A percentile compares a stretch with the other conserved stretches of the same genome.
Conservation (phyloP, 2,113 vertebrate genomes). For the Cyphomyrus plagiostoma region DNA sequence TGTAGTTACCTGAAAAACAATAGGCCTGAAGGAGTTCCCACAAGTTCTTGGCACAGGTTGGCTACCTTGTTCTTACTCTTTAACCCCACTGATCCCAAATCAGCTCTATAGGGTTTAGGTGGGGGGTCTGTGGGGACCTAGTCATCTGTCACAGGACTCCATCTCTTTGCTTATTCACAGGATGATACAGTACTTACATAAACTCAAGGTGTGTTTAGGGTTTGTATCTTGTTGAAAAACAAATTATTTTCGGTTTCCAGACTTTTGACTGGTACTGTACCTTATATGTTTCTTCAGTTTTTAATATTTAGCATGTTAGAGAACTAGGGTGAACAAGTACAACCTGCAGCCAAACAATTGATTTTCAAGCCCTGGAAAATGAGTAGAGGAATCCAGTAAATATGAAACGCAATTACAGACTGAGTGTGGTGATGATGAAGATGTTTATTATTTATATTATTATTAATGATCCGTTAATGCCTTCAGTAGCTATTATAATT, state of each 20-base stretch:
- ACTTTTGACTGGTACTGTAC: not conserved
- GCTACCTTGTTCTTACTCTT: not conserved
- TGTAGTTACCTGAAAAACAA: not conserved
- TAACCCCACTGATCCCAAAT: not conserved
- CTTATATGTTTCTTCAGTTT: not conserved
- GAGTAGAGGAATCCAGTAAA: not conserved
- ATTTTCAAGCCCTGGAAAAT: not conserved
- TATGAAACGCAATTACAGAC: not conserved
- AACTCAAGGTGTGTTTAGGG: not conserved
- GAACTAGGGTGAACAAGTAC: not conserved
- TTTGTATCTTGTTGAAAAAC: not conserved
- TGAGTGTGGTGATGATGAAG: not conserved
- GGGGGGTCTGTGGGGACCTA: not conserved
- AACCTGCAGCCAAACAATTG: not conserved
- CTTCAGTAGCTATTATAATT: not conserved
- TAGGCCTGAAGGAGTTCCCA: not conserved
- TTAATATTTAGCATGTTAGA: not conserved
- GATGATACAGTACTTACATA: not conserved
- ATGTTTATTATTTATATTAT: slow-evolving; percentile 3
- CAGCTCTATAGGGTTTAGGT: not conserved
- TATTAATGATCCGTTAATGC: not conserved
- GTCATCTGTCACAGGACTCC: not conserved
- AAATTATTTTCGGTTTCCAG: not conserved
- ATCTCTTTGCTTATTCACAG: not conserved
- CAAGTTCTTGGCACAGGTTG: not conserved